Base-by-base conservation (phyloP, 1,140 invertebrate species). In the Lordiphosa stackelbergi region DNA sequence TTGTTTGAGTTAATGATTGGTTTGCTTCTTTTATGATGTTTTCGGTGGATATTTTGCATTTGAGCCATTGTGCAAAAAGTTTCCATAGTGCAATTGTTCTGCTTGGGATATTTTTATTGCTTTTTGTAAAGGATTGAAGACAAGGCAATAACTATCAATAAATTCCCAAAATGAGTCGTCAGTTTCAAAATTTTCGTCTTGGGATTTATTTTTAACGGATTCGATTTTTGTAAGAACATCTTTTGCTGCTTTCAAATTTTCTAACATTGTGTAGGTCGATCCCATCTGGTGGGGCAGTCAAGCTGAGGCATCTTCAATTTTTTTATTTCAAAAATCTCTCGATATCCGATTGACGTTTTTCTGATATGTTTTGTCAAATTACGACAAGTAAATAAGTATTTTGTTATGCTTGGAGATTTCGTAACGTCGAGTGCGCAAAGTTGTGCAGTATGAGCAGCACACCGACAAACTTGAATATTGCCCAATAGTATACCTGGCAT, bases 191-290 rank as follows among this genome's bases (percentile, higher is more conserved):
- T 48, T 24, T 28, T 53, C 55, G 3, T 58, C 62, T 10, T 38
- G 11, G n/a, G 62, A 19, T 42, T 65, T 58, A 41, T 58, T 58
- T 64, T 53, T 22, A 7, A 53, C 38, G 47, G 34, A 34, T 41
- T 65, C 54, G 28, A 59, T 45, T 22, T 12, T 10, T 12, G 10
- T 10, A 34, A 57, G 46, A 28, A 56, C 31, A 19, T 6, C 13
- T 51, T 66, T 66, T 28, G 62, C 46, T 43, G 34, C 22, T 11
- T 53, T 19, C 1, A 59, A 22, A 9, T 36, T 11, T 3, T 34
- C 52, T 35, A 66, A 42, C 64, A 56, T 61, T 5, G 59, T 47
- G 19, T 45, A 66, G 0, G 56, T 60, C 46, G 47, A 66, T 28
- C 63, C 22, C 22, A 22, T 22, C 22, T 22, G 22, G 22, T 22